These are phyloP conservation scores for Zenarchopterus dispar DNA, from an alignment of 2,797 vertebrate species.

Conservation along the genomic window DNA sequence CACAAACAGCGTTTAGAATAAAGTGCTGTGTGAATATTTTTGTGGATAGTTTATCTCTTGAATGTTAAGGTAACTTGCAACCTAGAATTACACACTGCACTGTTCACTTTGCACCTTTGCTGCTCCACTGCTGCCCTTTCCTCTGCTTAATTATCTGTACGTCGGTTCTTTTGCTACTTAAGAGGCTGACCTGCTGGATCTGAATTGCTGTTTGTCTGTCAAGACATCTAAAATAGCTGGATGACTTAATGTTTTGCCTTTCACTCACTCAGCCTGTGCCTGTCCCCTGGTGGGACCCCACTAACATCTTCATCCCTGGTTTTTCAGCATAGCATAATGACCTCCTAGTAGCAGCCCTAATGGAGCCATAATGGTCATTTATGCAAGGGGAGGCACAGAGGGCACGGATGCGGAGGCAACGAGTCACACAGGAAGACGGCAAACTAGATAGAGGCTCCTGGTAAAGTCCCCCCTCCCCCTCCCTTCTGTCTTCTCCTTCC, in stretches of 20 bases:
- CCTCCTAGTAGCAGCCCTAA: constrained; percentile 77
- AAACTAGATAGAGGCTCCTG: constrained; percentile 47
- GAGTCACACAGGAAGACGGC: constrained; percentile 60
- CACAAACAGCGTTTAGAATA: constrained; percentile 13
- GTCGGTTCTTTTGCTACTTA: constrained; percentile 62
- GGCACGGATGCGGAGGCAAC: constrained; percentile 70
- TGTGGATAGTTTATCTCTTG: constrained; percentile 12
- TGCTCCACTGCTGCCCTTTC: constrained; percentile 50
- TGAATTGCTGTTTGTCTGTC: constrained; percentile 74
- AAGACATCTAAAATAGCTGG: constrained; percentile 73
- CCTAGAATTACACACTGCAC: constrained; percentile 35
- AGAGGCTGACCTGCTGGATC: constrained; percentile 69
- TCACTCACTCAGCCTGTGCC: constrained; percentile 66
- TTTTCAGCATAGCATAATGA: constrained; percentile 77
- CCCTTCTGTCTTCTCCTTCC: constrained; percentile 45
- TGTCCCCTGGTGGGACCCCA: constrained; percentile 69
- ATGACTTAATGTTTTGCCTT: constrained; percentile 74
- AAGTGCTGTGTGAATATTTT: constrained; percentile 1
- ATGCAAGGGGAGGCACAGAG: constrained; percentile 75
- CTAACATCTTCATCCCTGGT: constrained; percentile 75
- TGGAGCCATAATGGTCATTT: constrained; percentile 83
- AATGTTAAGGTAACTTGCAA: constrained; percentile 39
- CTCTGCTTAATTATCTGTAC: constrained; percentile 60
- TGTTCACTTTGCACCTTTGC: constrained; percentile 45
- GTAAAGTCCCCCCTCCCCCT: constrained; percentile 47